Base-by-base conservation (phyloP, 2,888 invertebrate genomes). In the Macaria liturata region DNA sequence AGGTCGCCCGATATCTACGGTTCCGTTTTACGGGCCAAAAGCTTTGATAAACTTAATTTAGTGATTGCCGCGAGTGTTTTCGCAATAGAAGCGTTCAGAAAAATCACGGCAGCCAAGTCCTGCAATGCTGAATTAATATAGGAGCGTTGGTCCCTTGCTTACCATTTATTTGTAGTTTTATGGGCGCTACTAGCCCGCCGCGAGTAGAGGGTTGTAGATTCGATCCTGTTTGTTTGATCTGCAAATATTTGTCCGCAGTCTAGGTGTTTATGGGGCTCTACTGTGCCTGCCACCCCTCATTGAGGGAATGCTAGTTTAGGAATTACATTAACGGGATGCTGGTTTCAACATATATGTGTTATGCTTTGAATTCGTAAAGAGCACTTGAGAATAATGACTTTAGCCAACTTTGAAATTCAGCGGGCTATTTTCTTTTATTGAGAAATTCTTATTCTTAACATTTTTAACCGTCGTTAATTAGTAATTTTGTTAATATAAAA, bases 1-100 rank as follows among this genome's bases (percentile, higher is more conserved):
- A 67, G 62, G 57, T 62, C 56, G 59, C 49, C 51, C 53, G 57
- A 60, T 65, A 64, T 64, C 61, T 61, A 49, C 54, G 59, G 55
- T 58, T 57, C 55, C 57, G 49, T 54, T 62, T 62, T 58, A 58
- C 62, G 54, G 51, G 55, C 59, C 57, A 59, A 57, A 54, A 49
- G 46, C 53, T 62, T 57, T 49, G 49, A 59, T 59, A 63, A 59
- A 56, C 54, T 57, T 52, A 53, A 61, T 55, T 61, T 46, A 55
- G 42, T 52, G 51, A 60, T 61, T 51, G 55, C 46, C 54, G 42
- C 54, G 46, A 50, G 32, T 47, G 30, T 44, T 47, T 43, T 37
- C 34, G 4, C 7, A 6, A 37, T 37, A 0, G 7, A 37, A 37
- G 7, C 34, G 4, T 37, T 37, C 7, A 20, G 20, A 20, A 20